phyloP scores from a whole-genome alignment of 2,797 vertebrate genomes.

The Arctocebus calabarensis region DNA sequence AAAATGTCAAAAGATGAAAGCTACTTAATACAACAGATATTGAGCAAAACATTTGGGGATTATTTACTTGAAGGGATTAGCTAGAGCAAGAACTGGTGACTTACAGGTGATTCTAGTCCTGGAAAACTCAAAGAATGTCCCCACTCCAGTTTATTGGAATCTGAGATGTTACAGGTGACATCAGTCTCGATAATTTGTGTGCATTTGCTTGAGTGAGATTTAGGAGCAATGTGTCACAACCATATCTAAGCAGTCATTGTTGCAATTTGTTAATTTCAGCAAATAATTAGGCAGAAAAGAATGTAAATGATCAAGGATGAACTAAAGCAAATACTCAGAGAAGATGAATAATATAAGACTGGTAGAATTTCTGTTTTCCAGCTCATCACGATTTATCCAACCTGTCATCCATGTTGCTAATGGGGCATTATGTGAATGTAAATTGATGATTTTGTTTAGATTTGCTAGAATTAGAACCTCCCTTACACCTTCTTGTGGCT shows the following conservation, averaged over 20 bases:
- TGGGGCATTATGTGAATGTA: neutral
- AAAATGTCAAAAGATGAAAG: neutral
- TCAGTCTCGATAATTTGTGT: neutral
- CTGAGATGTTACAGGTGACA: neutral
- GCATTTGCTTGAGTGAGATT: neutral
- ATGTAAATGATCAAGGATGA: constrained; percentile 17
- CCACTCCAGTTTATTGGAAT: neutral
- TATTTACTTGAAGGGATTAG: neutral
- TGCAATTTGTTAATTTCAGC: neutral
- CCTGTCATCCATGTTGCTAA: neutral
- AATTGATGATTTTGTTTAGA: neutral
- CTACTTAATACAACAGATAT: neutral
- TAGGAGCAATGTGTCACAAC: neutral
- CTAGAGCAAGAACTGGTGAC: neutral
- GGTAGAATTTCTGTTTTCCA: neutral
- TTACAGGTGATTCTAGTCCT: neutral
- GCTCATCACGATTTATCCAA: neutral
- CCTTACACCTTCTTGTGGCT: neutral
- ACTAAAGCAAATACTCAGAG: neutral
- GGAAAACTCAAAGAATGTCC: neutral
- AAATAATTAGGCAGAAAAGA: constrained; percentile 33
- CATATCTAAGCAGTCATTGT: neutral
- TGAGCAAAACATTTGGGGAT: neutral
- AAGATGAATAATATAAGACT: neutral
- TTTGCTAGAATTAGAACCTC: constrained; percentile 25